Percentiles rank a stretch among this genome's conserved stretches.
phyloP scores from a whole-genome alignment of 2,888 invertebrate genomes.

The Sympetrum striolatum region DNA sequence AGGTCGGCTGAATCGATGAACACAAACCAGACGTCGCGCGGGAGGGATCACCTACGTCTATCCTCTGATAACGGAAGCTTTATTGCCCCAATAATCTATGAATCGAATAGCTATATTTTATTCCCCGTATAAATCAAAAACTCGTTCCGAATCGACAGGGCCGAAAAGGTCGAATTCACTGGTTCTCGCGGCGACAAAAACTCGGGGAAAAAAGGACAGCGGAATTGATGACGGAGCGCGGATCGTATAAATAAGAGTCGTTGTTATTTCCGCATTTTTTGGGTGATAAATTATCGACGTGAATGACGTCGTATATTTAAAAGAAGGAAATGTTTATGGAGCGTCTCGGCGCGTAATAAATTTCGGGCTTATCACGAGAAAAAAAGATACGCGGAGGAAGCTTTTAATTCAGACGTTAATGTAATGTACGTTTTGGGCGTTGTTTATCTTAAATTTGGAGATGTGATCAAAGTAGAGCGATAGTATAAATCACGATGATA shows the following conservation, averaged over 20 bases:
- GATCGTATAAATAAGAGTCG: neutral
- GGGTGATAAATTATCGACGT: neutral
- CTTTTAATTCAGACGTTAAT: neutral
- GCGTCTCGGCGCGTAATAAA: neutral
- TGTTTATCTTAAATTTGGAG: neutral
- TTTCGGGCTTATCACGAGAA: neutral
- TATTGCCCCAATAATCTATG: neutral
- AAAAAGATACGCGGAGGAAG: neutral
- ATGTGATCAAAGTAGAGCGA: too few relatives aligned
- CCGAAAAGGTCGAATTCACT: neutral
- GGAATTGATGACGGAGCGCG: neutral
- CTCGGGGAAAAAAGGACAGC: neutral
- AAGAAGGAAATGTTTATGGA: neutral
- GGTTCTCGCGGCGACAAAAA: neutral
- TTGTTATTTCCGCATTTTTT: neutral
- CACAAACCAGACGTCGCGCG: neutral
- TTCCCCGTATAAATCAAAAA: neutral
- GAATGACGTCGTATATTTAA: neutral
- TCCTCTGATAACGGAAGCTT: neutral
- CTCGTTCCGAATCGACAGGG: neutral
- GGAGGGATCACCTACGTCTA: neutral
- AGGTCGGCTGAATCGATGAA: conserved; percentile 9
- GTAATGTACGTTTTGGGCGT: neutral
- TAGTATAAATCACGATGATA: too few relatives aligned
- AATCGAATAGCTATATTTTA: neutral